phyloP scores from a whole-genome alignment of 2,888 invertebrate species.

The Heteromurus nitidus region DNA sequence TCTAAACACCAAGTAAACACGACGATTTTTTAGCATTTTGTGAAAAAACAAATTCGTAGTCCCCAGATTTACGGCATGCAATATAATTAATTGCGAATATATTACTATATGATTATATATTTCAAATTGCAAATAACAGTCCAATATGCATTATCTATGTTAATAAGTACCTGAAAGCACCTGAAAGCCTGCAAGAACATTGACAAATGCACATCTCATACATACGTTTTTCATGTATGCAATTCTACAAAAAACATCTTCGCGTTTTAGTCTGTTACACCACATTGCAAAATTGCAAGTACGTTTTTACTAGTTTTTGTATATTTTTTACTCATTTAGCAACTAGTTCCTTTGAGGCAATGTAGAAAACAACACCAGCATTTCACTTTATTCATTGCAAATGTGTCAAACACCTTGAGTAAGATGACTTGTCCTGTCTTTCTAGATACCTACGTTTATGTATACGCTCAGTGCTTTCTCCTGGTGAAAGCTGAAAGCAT shows the following conservation, averaged over 20 bases:
- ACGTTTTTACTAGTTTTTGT: conserved; percentile 35
- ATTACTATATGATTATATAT: not conserved
- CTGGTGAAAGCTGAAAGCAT: not conserved
- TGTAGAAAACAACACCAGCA: too few relatives aligned
- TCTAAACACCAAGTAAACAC: too few relatives aligned
- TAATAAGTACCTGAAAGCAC: conserved; percentile 48
- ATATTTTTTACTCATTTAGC: not conserved
- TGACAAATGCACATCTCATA: not conserved
- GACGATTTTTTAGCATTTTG: too few relatives aligned
- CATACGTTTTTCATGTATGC: conserved; percentile 8
- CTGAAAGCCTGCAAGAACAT: conserved; percentile 41
- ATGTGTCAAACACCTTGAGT: too few relatives aligned
- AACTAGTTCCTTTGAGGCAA: not conserved
- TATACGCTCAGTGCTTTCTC: not conserved
- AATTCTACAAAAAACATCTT: not conserved
- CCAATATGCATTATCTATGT: conserved; percentile 13
- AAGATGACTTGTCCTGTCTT: too few relatives aligned
- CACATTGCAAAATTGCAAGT: conserved; percentile 17
- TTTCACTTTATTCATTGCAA: too few relatives aligned
- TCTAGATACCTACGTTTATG: not conserved
- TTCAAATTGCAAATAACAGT: conserved; percentile 1
- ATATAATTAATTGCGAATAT: too few relatives aligned
- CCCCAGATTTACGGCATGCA: too few relatives aligned
- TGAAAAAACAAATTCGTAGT: too few relatives aligned
- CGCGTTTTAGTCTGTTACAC: conserved; percentile 11